Conservation (phyloP, 2,797 vertebrate genomes). For the Paratrypauchen microcephalus region DNA sequence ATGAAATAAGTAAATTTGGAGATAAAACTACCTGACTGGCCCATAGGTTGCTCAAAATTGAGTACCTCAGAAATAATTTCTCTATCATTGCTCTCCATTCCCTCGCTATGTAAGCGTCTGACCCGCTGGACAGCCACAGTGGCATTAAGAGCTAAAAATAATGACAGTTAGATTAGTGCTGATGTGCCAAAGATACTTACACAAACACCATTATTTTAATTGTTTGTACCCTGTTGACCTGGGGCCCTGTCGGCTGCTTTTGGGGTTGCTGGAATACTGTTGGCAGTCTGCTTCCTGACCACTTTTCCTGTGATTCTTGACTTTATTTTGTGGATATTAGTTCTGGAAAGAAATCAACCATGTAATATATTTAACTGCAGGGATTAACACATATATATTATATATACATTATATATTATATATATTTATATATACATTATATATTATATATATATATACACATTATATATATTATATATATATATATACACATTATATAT, state of each 20-base stretch:
- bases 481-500: too few species aligned
- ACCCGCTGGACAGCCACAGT: constrained; percentile 79
- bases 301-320: constrained; percentile 13
- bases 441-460: too few species aligned
- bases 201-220: neutral
- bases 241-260: constrained; percentile 48
- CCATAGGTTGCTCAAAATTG: constrained; percentile 67
- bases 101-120: constrained; percentile 60
- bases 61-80: constrained; percentile 77
- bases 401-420: too few species aligned
- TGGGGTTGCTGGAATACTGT: constrained; percentile 48
- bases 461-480: too few species aligned
- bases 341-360: constrained; percentile 36
- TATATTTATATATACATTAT: too few species aligned
- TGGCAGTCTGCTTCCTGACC: constrained; percentile 15
- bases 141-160: constrained; percentile 82
- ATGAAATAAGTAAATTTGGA: neutral
- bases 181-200: neutral
- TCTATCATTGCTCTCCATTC: constrained; percentile 54
- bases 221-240: constrained; percentile 67
- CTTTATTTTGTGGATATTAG: constrained; percentile 49
- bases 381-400: neutral
- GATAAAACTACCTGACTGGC: constrained; percentile 54
- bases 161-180: neutral
- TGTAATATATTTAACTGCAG: neutral